phyloP scores from a whole-genome alignment of 2,888 invertebrate species.

The Stenodema calcarata region DNA sequence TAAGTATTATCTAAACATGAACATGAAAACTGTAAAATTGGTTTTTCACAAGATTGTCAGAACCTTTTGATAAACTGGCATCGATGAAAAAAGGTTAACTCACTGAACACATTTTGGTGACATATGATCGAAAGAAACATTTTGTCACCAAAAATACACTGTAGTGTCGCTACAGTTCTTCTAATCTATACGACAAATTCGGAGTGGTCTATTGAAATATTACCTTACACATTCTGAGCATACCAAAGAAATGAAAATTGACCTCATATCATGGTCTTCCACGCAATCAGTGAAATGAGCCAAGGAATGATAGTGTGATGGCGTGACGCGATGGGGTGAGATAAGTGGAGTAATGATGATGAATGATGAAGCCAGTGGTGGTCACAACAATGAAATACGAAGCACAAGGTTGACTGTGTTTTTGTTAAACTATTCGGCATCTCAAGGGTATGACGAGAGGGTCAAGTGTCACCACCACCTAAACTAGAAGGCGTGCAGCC shows the following conservation, averaged over 20 bases:
- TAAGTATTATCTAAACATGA: no score
- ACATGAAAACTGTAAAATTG: no score
- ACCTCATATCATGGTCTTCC: background rate
- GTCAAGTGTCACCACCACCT: conserved; percentile 14
- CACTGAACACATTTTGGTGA: no score
- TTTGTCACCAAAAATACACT: no score
- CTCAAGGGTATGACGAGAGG: conserved; percentile 11
- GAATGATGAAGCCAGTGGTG: conserved; percentile 37
- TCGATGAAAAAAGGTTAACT: no score
- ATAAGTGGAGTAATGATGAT: background rate
- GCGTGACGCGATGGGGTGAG: background rate
- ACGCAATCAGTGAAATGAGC: background rate
- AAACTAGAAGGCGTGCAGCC: conserved; percentile 27
- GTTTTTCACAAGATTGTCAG: no score
- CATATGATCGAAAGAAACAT: no score
- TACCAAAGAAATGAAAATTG: background rate
- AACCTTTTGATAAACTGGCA: no score
- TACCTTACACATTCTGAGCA: no score
- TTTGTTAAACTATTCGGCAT: background rate
- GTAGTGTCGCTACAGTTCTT: no score
- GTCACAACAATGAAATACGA: conserved; percentile 7
- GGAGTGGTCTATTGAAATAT: no score
- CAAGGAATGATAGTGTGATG: background rate
- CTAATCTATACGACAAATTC: no score
- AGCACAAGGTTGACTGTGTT: background rate